Base-by-base conservation (phyloP, 2,888 invertebrate species). In the Trachelus troglodyta region DNA sequence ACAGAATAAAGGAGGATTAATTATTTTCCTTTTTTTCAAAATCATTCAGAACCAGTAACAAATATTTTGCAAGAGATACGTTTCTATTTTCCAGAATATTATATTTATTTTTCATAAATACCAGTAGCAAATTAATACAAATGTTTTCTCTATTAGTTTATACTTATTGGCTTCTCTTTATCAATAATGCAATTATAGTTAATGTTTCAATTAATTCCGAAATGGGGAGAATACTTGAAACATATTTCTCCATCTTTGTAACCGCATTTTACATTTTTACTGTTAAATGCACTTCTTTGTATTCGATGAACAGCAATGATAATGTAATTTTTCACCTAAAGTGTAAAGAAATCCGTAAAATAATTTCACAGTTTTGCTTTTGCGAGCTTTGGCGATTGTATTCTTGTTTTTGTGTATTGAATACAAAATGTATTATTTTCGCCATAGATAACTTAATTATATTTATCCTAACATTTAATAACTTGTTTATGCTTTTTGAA, bases 1-100 rank as follows among this genome's bases (percentile, higher is more conserved):
- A 88, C 34, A 85, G 85, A 77, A 80, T 87, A 75, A 85, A 85
- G 69, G 83, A 85, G 34, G 84, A 86, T 35, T 85, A 79, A 82
- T 40, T 30, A 12, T 12, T 69, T 11, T 12, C 69, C 69, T 34
- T 34, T n/a, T 31, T 34, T 23, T 3, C 11, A 31, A 11, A 56
- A 34, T 69, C 9, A 56, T 56, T 56, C 23, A 23, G 23, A 56
- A 56, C 0, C 6, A 56, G 40, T 56, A 9, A 56, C 0, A 56
- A 56, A 56, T 40, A 15, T 15, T 40, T 40, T 1, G 1, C 15
- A 40, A 40, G 6, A 40, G 40, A 40, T 15, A 40, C 40, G 40
- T 56, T 56, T 2, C 40, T 23, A 56, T 56, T 56, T 56, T 56
- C 23, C 80, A 76, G 69, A 78, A 79, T 77, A 73, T 56, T 31